A percentile compares a stretch with the other conserved stretches of the same genome.
Evolutionary conservation across 64 coral and sea anemone species (phyloP).

Genomic region (Montipora cactus): DNA sequence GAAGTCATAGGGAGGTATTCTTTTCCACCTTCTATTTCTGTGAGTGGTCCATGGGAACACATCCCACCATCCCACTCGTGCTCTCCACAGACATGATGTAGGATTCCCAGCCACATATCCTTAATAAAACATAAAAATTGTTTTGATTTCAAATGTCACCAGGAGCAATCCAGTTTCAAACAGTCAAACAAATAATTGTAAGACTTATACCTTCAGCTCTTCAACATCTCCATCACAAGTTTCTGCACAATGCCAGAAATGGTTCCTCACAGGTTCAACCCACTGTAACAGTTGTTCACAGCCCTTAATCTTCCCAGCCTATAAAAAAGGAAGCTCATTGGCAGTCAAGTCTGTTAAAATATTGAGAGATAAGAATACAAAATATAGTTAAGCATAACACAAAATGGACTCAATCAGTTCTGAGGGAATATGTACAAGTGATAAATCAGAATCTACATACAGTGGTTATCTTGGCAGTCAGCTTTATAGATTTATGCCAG

Average conservation of each 20-base stretch:
- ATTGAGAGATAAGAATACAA: slow-evolving; percentile 1
- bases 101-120: slow-evolving; percentile 66
- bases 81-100: slow-evolving; percentile 55
- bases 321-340: not conserved
- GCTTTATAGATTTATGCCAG: slow-evolving; percentile 40
- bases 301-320: slow-evolving; percentile 48
- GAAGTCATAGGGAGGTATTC: slow-evolving; percentile 35
- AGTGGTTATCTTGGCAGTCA: slow-evolving; percentile 10
- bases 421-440: not conserved
- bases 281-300: slow-evolving; percentile 58
- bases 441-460: slow-evolving; percentile 28
- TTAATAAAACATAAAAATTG: slow-evolving; percentile 27
- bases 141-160: not conserved
- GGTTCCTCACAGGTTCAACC: slow-evolving; percentile 70
- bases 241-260: slow-evolving; percentile 66
- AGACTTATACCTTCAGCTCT: slow-evolving; percentile 47
- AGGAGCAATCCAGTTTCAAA: not conserved
- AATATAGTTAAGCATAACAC: not conserved
- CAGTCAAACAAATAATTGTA: not conserved
- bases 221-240: slow-evolving; percentile 27
- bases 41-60: slow-evolving; percentile 54
- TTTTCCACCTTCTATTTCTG: slow-evolving; percentile 41
- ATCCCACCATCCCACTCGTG: slow-evolving; percentile 43
- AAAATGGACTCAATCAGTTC: slow-evolving; percentile 10
- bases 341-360: not conserved